Evolutionary conservation across 2,888 invertebrate species (phyloP).

Genomic region (Hyles lineata): DNA sequence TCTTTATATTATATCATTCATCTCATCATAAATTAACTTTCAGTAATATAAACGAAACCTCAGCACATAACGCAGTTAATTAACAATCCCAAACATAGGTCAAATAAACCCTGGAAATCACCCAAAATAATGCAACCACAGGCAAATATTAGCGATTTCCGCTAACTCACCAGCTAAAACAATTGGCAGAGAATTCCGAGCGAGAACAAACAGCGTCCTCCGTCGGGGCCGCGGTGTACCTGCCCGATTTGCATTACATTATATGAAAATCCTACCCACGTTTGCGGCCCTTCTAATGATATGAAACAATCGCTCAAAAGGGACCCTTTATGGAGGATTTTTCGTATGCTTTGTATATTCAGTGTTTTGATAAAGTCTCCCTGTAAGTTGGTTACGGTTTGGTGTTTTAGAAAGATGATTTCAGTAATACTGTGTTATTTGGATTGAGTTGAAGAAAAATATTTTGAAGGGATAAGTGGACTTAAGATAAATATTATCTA

Average conservation of each 20-base stretch:
- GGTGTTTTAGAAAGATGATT: background rate
- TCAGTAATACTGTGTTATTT: too few species aligned
- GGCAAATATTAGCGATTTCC: background rate
- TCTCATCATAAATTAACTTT: too few species aligned
- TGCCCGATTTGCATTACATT: conserved; percentile 21
- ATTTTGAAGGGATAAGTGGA: too few species aligned
- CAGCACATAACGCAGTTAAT: too few species aligned
- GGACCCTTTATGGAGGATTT: conserved; percentile 22
- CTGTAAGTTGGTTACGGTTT: background rate
- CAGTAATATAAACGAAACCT: too few species aligned
- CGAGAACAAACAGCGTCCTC: conserved; percentile 5
- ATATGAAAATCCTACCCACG: conserved; percentile 18
- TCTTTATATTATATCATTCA: too few species aligned
- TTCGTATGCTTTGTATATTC: conserved; percentile 18
- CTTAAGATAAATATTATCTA: too few species aligned
- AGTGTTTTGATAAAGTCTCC: background rate
- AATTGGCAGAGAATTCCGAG: background rate
- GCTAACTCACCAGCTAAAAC: conserved; percentile 2
- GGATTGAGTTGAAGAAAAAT: too few species aligned
- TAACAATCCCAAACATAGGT: too few species aligned
- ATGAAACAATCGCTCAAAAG: conserved; percentile 28
- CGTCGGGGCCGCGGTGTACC: background rate
- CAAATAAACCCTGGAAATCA: too few species aligned
- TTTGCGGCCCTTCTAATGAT: conserved; percentile 19
- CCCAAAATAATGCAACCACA: background rate